Base-by-base conservation (phyloP, 1,140 invertebrate species). In the Portunus trituberculatus region DNA sequence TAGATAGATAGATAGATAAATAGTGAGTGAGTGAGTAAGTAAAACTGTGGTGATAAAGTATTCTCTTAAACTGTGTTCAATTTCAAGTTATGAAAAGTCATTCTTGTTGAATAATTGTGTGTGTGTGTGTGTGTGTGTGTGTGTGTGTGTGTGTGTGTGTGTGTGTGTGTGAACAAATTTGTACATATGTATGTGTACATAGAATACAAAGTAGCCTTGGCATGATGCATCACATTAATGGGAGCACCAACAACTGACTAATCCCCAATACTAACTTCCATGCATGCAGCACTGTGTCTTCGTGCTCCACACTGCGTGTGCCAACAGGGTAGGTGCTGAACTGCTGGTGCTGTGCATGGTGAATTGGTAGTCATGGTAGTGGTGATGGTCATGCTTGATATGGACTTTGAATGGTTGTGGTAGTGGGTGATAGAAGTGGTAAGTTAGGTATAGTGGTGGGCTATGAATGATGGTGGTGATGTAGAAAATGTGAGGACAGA, bases 271-370 rank as follows among this genome's bases (percentile, higher is more conserved):
- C 93, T 94, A 94, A 94, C 48, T 48, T 94, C 20, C 52, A 31
- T 76, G 87, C 67, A 91, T 91, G 88, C 93, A 94, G 93, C 93
- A 94, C 93, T 46, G 67, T 91, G 46, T 90, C 52, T 87, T 94
- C 88, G 45, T 90, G 87, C 76, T 89, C 93, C 59, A 94, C 32
- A 39, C 76, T 94, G 32, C 88, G 93, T 39, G 93, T 94, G 88
- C n/a, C 88, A 48, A 46, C 87, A 83, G 93, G 93, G 93, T 94
- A 94, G 88, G 93, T 94, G 93, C 7, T 76, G 14, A 91, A 28
- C n/a, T 29, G 28, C 20, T 0, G 25, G 83, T 48, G 48, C 14
- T 93, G 90, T 93, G 90, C 90, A 91, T 91, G 92, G 29, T 84
- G 31, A 28, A 29, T 4, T n/a, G 29, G 45, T 87, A 20, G n/a